phyloP scores from a whole-genome alignment of 2,113 vertebrate species.

The Sturnira hondurensis region DNA sequence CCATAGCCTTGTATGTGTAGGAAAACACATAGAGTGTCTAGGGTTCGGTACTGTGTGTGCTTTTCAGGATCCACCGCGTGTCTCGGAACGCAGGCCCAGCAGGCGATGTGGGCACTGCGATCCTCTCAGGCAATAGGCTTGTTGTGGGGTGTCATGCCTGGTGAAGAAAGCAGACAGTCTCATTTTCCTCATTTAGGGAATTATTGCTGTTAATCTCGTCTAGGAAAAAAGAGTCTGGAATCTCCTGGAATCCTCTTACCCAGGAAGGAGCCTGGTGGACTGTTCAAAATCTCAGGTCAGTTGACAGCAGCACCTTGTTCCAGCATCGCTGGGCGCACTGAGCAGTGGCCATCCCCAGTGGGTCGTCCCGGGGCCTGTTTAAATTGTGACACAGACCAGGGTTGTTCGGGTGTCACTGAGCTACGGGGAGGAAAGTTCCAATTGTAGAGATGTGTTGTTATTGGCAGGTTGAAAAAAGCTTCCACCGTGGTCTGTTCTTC shows the following conservation, averaged over 20 bases:
- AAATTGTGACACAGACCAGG: neutral
- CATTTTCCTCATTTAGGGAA: neutral
- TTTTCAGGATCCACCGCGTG: neutral
- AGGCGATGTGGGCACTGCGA: neutral
- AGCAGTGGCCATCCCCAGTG: neutral
- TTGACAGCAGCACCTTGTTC: neutral
- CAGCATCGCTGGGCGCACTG: neutral
- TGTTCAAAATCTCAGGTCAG: neutral
- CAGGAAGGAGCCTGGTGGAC: neutral
- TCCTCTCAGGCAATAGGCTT: neutral
- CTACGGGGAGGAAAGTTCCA: neutral
- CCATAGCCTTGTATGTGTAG: neutral
- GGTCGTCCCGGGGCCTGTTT: neutral
- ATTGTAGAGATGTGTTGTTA: neutral
- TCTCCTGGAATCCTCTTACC: neutral
- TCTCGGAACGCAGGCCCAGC: neutral
- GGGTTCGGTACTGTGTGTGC: neutral
- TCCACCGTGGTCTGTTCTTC: neutral
- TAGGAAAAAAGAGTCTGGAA: neutral
- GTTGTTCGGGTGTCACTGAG: neutral
- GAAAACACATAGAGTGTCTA: neutral
- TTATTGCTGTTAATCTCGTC: neutral
- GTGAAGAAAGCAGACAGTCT: neutral
- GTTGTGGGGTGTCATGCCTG: neutral
- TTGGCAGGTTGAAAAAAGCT: neutral